Percentiles rank a stretch among this genome's conserved stretches.
Evolutionary conservation across 2,113 vertebrate genomes (phyloP).

Genomic region (Equus quagga): DNA sequence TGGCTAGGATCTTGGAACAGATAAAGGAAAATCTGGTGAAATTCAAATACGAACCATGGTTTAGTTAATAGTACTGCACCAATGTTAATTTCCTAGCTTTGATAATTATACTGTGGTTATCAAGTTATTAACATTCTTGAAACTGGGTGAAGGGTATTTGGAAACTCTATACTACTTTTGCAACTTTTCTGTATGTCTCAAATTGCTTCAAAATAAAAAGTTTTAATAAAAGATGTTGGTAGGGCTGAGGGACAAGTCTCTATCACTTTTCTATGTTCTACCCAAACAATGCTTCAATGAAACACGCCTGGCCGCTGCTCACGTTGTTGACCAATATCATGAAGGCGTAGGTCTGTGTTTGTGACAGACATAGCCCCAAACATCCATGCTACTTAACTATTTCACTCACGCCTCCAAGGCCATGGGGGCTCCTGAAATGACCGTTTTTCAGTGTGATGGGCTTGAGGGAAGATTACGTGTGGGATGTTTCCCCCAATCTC

Average conservation of each 20-base stretch:
- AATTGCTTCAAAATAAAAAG: background rate
- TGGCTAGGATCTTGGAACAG: background rate
- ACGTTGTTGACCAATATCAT: background rate
- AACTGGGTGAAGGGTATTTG: background rate
- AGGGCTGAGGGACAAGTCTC: background rate
- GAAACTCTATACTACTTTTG: background rate
- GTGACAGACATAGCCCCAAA: background rate
- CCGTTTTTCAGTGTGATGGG: background rate
- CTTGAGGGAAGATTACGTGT: background rate
- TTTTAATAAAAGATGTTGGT: background rate
- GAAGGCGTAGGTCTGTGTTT: background rate
- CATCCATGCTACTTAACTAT: background rate
- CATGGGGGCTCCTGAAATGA: background rate
- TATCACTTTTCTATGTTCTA: background rate
- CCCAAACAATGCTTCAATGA: background rate
- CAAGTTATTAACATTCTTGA: background rate
- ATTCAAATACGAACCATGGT: background rate
- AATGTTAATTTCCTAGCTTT: background rate
- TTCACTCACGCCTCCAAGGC: background rate
- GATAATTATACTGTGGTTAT: background rate
- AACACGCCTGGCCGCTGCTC: background rate
- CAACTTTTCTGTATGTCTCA: background rate
- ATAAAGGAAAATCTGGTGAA: background rate
- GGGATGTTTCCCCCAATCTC: background rate
- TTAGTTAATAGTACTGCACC: background rate